Evolutionary conservation across 1,140 invertebrate genomes (phyloP).

Genomic region (Caerostris darwini): DNA sequence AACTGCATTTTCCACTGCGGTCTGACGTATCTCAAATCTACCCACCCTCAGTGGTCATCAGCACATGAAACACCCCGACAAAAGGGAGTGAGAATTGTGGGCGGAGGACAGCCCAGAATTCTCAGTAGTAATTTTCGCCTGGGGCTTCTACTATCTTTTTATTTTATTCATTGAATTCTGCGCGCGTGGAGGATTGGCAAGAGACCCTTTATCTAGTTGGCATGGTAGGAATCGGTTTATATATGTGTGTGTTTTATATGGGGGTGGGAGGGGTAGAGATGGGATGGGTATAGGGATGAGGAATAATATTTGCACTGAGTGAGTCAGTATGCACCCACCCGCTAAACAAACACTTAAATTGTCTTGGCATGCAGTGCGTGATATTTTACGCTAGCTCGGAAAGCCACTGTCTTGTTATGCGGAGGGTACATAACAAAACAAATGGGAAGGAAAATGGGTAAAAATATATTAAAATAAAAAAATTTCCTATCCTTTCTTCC

Average conservation of each 20-base stretch:
- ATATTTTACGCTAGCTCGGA: background rate
- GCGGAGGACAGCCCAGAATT: background rate
- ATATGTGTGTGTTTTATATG: constrained; percentile 36
- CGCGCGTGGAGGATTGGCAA: background rate
- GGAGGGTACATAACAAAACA: too few relatives aligned
- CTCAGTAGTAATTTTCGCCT: background rate
- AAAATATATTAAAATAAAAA: too few relatives aligned
- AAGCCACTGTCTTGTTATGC: background rate
- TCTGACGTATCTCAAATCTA: background rate
- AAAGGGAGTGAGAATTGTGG: constrained; percentile 38
- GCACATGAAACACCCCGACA: constrained; percentile 17
- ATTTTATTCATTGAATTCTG: background rate
- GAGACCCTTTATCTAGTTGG: background rate
- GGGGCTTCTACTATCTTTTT: background rate
- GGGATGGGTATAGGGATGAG: background rate
- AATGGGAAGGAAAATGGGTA: too few relatives aligned
- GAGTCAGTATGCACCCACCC: constrained; percentile 15
- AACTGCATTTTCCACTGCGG: background rate
- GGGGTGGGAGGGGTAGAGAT: background rate
- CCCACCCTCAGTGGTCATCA: constrained; percentile 30
- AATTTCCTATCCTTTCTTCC: too few relatives aligned
- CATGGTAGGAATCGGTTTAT: constrained; percentile 21
- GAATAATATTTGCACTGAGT: constrained; percentile 26
- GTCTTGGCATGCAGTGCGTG: constrained; percentile 1
- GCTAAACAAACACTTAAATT: constrained; percentile 34